Evolutionary conservation across 2,113 vertebrate species (phyloP).

Genomic region (Pygathrix nemaeus): DNA sequence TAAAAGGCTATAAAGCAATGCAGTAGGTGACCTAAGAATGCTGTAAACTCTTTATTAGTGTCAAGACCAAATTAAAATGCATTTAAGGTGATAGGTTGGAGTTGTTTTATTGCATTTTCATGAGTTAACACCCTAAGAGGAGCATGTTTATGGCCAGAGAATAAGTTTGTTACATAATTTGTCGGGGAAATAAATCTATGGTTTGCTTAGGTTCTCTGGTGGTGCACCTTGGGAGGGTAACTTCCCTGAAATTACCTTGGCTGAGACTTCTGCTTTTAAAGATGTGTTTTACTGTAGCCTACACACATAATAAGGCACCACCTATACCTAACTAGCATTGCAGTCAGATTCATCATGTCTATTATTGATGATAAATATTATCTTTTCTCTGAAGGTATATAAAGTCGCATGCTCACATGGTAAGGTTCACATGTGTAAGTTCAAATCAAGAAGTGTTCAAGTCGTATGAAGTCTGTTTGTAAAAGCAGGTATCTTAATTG

Average conservation of each 20-base stretch:
- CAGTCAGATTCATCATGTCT: neutral
- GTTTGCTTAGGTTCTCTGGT: conserved; percentile 1
- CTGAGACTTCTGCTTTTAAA: neutral
- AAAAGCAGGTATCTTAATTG: neutral
- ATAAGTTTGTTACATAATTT: conserved; percentile 64
- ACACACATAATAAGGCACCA: neutral
- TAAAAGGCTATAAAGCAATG: conserved; percentile 3
- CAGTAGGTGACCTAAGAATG: conserved; percentile 29
- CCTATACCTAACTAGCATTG: neutral
- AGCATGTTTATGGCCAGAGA: conserved; percentile 24
- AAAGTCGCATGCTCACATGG: neutral
- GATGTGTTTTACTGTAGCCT: neutral
- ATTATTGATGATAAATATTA: neutral
- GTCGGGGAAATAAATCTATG: neutral
- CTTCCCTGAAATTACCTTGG: neutral
- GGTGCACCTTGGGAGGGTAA: neutral
- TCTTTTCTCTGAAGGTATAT: neutral
- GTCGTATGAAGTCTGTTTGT: neutral
- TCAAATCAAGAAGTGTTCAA: neutral
- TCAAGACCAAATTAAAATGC: conserved; percentile 67
- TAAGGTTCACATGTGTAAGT: neutral
- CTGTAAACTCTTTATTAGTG: conserved; percentile 47
- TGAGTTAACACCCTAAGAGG: conserved; percentile 51
- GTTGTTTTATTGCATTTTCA: conserved; percentile 60
- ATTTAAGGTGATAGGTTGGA: conserved; percentile 64